Conservation (phyloP, 2,113 vertebrate genomes). For the mouse (Mus musculus) region DNA sequence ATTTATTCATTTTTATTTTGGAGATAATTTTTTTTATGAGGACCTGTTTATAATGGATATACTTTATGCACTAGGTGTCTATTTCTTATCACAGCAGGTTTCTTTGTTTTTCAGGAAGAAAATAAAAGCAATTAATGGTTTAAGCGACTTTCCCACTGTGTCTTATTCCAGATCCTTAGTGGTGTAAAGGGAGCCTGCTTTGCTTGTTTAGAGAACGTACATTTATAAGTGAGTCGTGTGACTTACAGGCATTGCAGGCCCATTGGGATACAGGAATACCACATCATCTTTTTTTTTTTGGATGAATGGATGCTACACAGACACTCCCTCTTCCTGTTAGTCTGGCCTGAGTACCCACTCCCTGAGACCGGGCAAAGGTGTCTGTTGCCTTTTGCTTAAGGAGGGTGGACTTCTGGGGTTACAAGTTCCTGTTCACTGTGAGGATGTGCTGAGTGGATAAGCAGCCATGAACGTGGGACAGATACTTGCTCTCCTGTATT, state of each 20-base stretch:
- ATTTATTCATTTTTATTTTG: not conserved
- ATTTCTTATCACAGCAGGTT: not conserved
- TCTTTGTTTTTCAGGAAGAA: slow-evolving; percentile 29
- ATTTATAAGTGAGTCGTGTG: not conserved
- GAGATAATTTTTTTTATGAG: slow-evolving; percentile 17
- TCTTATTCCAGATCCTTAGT: not conserved
- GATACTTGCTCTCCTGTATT: not conserved
- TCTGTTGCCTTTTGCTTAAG: not conserved
- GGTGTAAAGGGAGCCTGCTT: not conserved
- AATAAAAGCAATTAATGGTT: not conserved
- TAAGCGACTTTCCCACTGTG: not conserved
- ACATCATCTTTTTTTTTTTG: not conserved
- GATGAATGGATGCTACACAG: not conserved
- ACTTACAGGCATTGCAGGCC: not conserved
- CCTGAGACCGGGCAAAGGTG: not conserved
- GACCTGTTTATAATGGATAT: not conserved
- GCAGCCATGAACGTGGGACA: not conserved
- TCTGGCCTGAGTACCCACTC: not conserved
- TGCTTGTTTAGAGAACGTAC: not conserved
- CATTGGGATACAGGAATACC: too few relatives aligned
- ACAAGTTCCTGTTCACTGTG: not conserved
- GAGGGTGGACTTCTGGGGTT: not conserved
- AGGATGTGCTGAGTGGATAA: not conserved
- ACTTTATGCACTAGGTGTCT: not conserved
- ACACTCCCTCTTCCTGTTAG: not conserved